A percentile compares a stretch with the other conserved stretches of the same genome.
Evolutionary conservation across 2,797 vertebrate species (phyloP).

Genomic region (Hipposideros larvatus): DNA sequence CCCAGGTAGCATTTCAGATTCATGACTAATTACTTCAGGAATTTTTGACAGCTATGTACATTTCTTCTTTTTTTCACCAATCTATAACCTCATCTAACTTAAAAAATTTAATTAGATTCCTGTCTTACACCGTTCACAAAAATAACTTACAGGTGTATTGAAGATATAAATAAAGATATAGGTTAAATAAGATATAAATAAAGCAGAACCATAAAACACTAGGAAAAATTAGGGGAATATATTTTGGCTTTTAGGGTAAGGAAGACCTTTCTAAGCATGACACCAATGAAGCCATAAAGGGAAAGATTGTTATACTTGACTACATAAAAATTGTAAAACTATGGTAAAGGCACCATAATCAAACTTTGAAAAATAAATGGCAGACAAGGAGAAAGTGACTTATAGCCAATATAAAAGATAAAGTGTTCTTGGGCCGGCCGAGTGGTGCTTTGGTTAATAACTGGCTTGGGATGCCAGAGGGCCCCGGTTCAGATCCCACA

Average conservation of each 20-base stretch:
- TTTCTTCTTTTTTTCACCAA: neutral
- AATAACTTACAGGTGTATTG: neutral
- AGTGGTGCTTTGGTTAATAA: no score
- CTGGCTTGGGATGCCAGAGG: no score
- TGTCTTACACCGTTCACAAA: constrained; percentile 12
- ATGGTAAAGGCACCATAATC: neutral
- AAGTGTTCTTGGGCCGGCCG: neutral
- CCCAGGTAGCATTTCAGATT: constrained; percentile 38
- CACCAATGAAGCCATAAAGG: constrained; percentile 6
- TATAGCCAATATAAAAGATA: constrained; percentile 1
- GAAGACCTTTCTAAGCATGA: constrained; percentile 1
- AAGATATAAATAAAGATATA: constrained; percentile 6
- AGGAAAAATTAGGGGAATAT: constrained; percentile 11
- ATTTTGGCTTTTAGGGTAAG: constrained; percentile 18
- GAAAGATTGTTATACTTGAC: neutral
- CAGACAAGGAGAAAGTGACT: neutral
- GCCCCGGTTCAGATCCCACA: no score
- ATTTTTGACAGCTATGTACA: neutral
- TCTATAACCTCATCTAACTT: constrained; percentile 14
- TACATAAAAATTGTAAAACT: neutral
- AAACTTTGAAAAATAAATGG: constrained; percentile 33
- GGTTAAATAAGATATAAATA: neutral
- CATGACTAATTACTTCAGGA: constrained; percentile 4
- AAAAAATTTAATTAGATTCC: constrained; percentile 4
- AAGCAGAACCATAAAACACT: constrained; percentile 8